Conservation (phyloP, 2,113 vertebrate genomes). For the Amblyornis subalaris region DNA sequence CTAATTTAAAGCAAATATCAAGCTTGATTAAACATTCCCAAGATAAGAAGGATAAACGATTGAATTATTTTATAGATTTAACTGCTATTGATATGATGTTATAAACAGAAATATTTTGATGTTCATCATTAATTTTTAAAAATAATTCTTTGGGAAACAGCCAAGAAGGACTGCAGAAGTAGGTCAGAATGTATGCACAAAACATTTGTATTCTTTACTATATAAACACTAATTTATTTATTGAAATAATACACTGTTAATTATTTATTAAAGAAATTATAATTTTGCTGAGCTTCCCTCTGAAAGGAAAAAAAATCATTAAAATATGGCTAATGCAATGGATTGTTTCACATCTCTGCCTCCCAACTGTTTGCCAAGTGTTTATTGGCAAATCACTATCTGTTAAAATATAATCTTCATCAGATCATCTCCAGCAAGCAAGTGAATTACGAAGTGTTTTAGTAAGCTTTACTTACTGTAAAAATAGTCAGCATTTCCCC, state of each 20-base stretch:
- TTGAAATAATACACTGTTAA: constrained; percentile 76
- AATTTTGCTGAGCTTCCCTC: constrained; percentile 69
- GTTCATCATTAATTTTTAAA: constrained; percentile 78
- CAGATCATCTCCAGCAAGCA: constrained; percentile 15
- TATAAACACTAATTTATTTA: constrained; percentile 78
- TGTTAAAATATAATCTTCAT: constrained; percentile 19
- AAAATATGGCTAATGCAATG: constrained; percentile 54
- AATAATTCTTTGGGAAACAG: constrained; percentile 76
- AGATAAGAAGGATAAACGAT: constrained; percentile 86
- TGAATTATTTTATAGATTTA: constrained; percentile 93
- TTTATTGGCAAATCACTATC: constrained; percentile 43
- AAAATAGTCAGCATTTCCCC: background rate
- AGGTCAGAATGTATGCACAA: constrained; percentile 72
- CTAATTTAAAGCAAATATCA: constrained; percentile 98
- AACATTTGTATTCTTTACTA: constrained; percentile 76
- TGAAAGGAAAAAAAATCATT: constrained; percentile 56
- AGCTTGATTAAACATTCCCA: constrained; percentile 95
- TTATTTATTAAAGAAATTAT: constrained; percentile 78
- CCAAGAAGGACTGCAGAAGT: constrained; percentile 64
- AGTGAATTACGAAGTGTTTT: background rate
- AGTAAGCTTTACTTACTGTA: background rate
- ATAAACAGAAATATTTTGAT: constrained; percentile 93
- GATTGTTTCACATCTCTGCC: constrained; percentile 50
- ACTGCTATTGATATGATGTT: constrained; percentile 81
- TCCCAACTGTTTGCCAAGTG: constrained; percentile 57